These are phyloP conservation scores for Eupithecia insigniata DNA, from an alignment of 2,888 invertebrate genomes.

Conservation along the genomic window DNA sequence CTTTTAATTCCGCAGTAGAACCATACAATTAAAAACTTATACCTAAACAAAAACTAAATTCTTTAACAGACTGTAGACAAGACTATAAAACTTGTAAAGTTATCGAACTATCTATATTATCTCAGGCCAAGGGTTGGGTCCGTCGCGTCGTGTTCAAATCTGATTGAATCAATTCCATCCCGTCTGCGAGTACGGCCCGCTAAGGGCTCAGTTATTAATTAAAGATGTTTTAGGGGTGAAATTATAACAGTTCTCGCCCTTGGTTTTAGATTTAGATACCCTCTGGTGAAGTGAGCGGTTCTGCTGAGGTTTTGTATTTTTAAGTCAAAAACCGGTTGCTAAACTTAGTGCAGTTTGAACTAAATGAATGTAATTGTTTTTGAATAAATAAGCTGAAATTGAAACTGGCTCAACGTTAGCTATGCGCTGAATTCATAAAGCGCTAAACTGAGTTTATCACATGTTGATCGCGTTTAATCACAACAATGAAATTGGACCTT, in stretches of 20 bases:
- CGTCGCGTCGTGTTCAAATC: constrained; percentile 23
- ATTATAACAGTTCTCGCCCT: constrained; percentile 13
- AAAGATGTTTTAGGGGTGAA: constrained; percentile 9
- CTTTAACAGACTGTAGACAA: neutral
- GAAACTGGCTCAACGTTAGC: too few species aligned
- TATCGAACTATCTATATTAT: constrained; percentile 17
- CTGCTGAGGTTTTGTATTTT: neutral
- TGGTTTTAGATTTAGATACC: neutral
- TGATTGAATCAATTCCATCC: constrained; percentile 37
- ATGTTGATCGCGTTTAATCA: too few species aligned
- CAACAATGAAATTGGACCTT: too few species aligned
- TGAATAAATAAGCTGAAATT: too few species aligned
- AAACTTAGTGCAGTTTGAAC: too few species aligned
- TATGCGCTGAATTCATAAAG: too few species aligned
- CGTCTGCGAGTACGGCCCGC: constrained; percentile 13
- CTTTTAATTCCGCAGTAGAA: neutral
- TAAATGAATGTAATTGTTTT: too few species aligned
- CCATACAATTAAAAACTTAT: neutral
- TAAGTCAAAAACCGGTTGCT: too few species aligned
- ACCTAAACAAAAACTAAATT: neutral
- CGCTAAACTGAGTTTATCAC: too few species aligned
- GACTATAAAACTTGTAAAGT: constrained; percentile 14
- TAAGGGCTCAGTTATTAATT: constrained; percentile 8
- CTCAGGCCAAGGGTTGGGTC: constrained; percentile 19
- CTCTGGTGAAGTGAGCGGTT: neutral